Evolutionary conservation across 2,797 vertebrate species (phyloP), one percentile per base, ranked within the genome.

Genomic region (Pygocentrus nattereri): DNA sequence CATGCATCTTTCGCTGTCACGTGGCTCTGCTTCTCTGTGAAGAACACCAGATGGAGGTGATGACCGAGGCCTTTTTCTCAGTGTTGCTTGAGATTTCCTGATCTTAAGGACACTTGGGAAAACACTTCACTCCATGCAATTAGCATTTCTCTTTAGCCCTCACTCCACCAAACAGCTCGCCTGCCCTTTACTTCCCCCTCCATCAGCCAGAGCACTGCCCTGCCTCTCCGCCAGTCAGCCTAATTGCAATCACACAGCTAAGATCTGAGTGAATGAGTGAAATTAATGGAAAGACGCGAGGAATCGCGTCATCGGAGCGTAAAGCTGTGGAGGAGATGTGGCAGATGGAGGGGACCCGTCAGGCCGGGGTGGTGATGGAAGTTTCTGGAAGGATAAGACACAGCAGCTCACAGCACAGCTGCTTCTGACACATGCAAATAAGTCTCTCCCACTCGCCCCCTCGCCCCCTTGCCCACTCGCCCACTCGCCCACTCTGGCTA

Each of bases 391-490:
- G 19, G 19, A 67, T 67, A 41, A 38, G 7, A 19, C 38, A 16
- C 50, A 23, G 13, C 67, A 23, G 54, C 38, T 61, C 25, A 12
- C 25, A 59, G 56, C 5, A 27, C 78, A 72, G 77, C 67, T 71
- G 67, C 62, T 21, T 41, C 59, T 73, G 58, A 47, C 54, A 62
- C 30, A 76, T 64, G 25, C 73, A 70, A 27, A 69, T 56, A 76
- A 1, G 18, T 16, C 56, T 62, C 59, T 52, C 25, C 65, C 25
- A 52, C 75, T n/a, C n/a, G n/a, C n/a, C 65, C 25, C 65, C 75
- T 77, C 58, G 61, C 58, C 27, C 74, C n/a, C n/a, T n/a, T n/a
- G n/a, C n/a, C n/a, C n/a, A n/a, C n/a, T n/a, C n/a, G n/a, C n/a
- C 65, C 25, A 65, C 75, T 77, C 58, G 61, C 58, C 27, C 74